These are phyloP conservation scores for Agrilus cyanescens DNA, from an alignment of 2,888 invertebrate genomes.

Conservation along the genomic window DNA sequence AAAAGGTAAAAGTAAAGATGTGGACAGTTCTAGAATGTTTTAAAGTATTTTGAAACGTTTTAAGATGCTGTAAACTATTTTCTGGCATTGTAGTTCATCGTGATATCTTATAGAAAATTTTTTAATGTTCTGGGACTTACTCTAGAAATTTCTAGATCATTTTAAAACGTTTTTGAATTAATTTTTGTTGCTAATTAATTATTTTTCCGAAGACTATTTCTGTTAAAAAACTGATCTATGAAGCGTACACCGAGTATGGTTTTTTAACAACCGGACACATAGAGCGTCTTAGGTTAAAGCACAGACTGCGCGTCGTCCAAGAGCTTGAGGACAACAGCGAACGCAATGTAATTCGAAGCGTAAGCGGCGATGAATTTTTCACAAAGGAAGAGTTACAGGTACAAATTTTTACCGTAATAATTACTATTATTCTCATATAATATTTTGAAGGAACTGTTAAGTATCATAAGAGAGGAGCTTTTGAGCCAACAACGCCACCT, in stretches of 20 bases:
- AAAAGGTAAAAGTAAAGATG: conserved; percentile 34
- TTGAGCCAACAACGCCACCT: conserved; percentile 55
- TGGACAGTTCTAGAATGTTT: too few relatives aligned
- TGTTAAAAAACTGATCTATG: conserved; percentile 72
- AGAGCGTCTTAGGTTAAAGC: conserved; percentile 80
- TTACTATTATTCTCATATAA: neutral
- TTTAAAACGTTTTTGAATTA: neutral
- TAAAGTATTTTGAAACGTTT: too few relatives aligned
- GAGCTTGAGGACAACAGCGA: conserved; percentile 83
- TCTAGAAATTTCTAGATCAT: too few relatives aligned
- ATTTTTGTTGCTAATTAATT: neutral
- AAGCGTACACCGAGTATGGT: conserved; percentile 75
- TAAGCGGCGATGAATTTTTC: conserved; percentile 58
- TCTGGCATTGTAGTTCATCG: too few relatives aligned
- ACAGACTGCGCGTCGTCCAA: conserved; percentile 84
- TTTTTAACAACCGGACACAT: conserved; percentile 76
- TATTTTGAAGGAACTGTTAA: conserved; percentile 26
- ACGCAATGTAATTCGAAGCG: conserved; percentile 78
- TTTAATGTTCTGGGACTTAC: too few relatives aligned
- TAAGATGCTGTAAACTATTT: too few relatives aligned
- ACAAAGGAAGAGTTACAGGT: conserved; percentile 48
- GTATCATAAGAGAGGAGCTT: conserved; percentile 60
- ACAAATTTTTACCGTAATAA: conserved; percentile 29
- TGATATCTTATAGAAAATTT: too few relatives aligned
- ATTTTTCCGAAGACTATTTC: conserved; percentile 51